Conservation (phyloP, 2,888 invertebrate species). For the Aporophyla nigra region DNA sequence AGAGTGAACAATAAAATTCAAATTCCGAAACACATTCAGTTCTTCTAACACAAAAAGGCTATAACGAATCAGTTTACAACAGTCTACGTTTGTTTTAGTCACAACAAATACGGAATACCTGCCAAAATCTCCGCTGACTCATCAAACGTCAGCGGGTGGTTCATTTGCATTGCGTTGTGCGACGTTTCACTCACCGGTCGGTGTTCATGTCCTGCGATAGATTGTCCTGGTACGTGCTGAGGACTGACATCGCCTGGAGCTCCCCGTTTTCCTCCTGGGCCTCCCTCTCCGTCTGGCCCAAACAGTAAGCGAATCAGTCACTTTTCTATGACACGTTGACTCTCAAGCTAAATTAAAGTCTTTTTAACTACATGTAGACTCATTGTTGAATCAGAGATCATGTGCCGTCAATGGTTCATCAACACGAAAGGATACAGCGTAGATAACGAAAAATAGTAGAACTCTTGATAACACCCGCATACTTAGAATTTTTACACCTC, state of each 20-base stretch:
- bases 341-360: constrained; percentile 38
- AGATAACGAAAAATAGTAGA: constrained; percentile 55
- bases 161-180: constrained; percentile 49
- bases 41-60: constrained; percentile 29
- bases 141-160: constrained; percentile 48
- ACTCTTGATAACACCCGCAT: constrained; percentile 58
- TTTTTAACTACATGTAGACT: constrained; percentile 31
- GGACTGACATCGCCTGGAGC: constrained; percentile 91
- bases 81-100: constrained; percentile 40
- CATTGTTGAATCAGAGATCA: constrained; percentile 40
- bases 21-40: constrained; percentile 18
- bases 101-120: constrained; percentile 41
- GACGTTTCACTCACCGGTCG: constrained; percentile 86
- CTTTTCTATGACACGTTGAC: constrained; percentile 23
- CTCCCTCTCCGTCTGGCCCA: constrained; percentile 86
- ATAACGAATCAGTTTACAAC: constrained; percentile 38
- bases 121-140: constrained; percentile 54
- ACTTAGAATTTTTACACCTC: constrained; percentile 66
- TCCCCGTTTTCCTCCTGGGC: constrained; percentile 81
- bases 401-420: constrained; percentile 14
- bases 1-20: neutral
- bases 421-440: constrained; percentile 41
- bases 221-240: constrained; percentile 91
- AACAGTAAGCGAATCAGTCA: constrained; percentile 71
- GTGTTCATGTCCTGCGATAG: constrained; percentile 92